Percentiles rank a stretch among this genome's conserved stretches.
Evolutionary conservation across 2,113 vertebrate species (phyloP).

Genomic region (Stomatorhinus ivindoensis): DNA sequence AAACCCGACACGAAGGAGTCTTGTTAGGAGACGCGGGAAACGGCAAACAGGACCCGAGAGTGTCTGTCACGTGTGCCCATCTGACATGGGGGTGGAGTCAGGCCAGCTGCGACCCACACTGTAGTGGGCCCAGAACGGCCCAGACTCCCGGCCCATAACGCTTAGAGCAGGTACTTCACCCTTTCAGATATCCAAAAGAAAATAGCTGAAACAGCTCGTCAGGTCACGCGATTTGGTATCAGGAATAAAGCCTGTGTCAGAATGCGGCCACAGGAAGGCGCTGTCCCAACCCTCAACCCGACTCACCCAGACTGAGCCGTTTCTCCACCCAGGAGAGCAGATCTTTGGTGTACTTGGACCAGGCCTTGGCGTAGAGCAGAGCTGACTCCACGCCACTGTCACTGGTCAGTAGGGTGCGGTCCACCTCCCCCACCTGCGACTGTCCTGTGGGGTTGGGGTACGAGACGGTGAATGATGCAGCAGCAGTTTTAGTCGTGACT

Average conservation of each 20-base stretch:
- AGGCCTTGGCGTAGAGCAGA: slow-evolving; percentile 87
- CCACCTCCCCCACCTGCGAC: slow-evolving; percentile 77
- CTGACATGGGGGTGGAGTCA: not conserved
- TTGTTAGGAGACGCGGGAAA: not conserved
- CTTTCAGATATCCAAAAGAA: not conserved
- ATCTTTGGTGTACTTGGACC: slow-evolving; percentile 94
- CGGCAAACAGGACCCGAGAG: not conserved
- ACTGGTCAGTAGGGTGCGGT: slow-evolving; percentile 75
- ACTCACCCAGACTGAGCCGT: slow-evolving; percentile 85
- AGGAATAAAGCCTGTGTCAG: no score
- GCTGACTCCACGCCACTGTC: slow-evolving; percentile 85
- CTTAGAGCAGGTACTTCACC: not conserved
- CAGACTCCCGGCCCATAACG: not conserved
- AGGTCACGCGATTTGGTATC: not conserved
- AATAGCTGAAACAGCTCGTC: not conserved
- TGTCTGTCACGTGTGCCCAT: not conserved
- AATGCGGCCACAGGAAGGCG: not conserved
- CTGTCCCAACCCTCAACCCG: no score
- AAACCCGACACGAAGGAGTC: not conserved
- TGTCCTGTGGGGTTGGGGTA: slow-evolving; percentile 51
- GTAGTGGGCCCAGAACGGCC: not conserved
- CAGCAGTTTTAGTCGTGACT: not conserved
- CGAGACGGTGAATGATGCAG: not conserved
- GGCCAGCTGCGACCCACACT: not conserved
- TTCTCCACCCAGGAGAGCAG: slow-evolving; percentile 90